Evolutionary conservation across 2,888 invertebrate species (phyloP), one percentile per base, ranked within the genome.

Genomic region (Drosophila ustulata): DNA sequence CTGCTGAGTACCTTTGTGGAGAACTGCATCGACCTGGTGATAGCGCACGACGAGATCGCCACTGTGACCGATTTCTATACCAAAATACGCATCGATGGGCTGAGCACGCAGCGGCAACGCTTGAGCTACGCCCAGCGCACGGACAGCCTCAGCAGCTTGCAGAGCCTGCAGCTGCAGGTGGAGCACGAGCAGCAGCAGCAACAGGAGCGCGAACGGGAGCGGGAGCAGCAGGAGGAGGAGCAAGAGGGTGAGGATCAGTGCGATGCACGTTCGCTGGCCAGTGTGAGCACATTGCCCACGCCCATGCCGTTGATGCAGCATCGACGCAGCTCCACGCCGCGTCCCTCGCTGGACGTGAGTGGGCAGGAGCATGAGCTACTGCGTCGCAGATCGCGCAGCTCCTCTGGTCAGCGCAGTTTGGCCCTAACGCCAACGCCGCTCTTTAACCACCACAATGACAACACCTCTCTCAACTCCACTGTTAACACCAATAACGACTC

Each of bases 1-100:
- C 93, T 94, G 18, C 82, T 92, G 2, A 90, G 90, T 56, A 89
- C 88, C 53, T 92, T 92, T 55, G 89, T 91, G 34, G 91, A 92
- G 68, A 92, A 92, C 70, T 90, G 84, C 69, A 94, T 95, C 32
- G 94, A 95, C 82, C 93, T 95, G 62, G 94, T 95, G 23, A 94
- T 95, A 93, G 94, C 94, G 6, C 94, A 95, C 80, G 95, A 95
- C 78, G 94, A 94, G 92, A 93, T 94, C 58, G 93, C 94, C 30
- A 94, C 94, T 1, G 92, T 94, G 6, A 90, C 91, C 2, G 91
- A 92, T 66, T 91, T 91, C 79, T 92, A 89, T 76, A 91, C 91
- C 57, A 92, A 91, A 89, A 91, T 92, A 41, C 90, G 91, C 68
- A 91, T 92, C 68, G 91, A 91, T 65, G 88, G 88, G n/a, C 82